Evolutionary conservation across 2,113 vertebrate species (phyloP), one percentile per base, ranked within the genome.

Genomic region (Aleadryas rufinucha): DNA sequence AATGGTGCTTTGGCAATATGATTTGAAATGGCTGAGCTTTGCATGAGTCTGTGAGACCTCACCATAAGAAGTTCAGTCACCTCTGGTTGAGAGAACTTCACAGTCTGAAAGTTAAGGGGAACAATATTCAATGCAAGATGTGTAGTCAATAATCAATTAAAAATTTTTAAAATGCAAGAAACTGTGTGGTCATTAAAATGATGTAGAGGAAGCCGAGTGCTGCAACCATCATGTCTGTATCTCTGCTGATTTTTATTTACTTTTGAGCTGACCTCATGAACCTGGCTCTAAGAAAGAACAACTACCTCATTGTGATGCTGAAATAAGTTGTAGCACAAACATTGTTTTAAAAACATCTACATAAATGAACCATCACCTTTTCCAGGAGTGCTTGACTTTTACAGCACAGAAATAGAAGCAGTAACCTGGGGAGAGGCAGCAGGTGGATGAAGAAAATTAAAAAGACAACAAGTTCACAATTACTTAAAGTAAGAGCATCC

Each of bases 141-240:
- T 5, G 2, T 11, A 49, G 22, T 17, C 53, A 74, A 45, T 33
- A 87, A 23, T 30, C 8, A 31, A 15, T 19, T 35, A 4, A 33
- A 41, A 6, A 0, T 0, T n/a, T 66, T 57, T 11, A 0, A 17
- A 69, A 64, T 17, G 16, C 41, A 61, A 49, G 22, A 49, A 88
- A 37, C 13, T 11, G 10, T 6, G 17, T 5, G 3, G 6, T 44
- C 57, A 47, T 42, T 41, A 80, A 89, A 87, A 72, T 4, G 2
- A 2, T 5, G 13, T 16, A n/a, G 33, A 52, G 13, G 13, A 72
- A 57, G 18, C 23, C 0, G 0, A 76, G 28, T 33, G 16, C 41
- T 83, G 33, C 37, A 65, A 10, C 31, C 49, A 44, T 23, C 54
- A 19, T 4, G 4, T 20, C 53, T 69, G 16, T 16, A 31, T 35